phyloP scores from a whole-genome alignment of 2,113 vertebrate genomes.

The Sakesphorus luctuosus region DNA sequence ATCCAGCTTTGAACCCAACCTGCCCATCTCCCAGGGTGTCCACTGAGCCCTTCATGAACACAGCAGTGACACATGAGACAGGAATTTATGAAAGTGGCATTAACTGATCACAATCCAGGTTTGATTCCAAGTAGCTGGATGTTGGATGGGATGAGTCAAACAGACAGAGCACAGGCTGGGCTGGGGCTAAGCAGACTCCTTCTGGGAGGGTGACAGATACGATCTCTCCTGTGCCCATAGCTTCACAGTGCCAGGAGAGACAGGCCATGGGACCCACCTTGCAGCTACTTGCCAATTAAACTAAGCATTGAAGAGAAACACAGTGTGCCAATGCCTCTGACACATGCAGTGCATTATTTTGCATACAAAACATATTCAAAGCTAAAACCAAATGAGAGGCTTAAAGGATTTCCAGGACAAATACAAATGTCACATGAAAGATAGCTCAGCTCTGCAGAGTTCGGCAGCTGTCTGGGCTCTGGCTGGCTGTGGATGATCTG shows the following conservation, averaged over 20 bases:
- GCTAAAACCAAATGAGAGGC: background rate
- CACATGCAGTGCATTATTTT: background rate
- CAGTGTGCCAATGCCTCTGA: background rate
- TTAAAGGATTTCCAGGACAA: background rate
- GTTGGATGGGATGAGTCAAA: background rate
- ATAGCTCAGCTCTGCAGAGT: background rate
- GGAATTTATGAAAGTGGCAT: constrained; percentile 51
- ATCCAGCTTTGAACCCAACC: constrained; percentile 37
- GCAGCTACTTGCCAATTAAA: background rate
- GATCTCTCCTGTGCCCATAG: background rate
- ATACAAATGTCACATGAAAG: background rate
- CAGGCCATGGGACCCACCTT: background rate
- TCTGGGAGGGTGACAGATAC: background rate
- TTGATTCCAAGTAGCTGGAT: background rate
- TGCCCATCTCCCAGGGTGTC: background rate
- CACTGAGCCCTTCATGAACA: constrained; percentile 24
- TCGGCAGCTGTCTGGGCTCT: fast-evolving
- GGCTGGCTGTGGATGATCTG: background rate
- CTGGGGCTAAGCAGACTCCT: background rate
- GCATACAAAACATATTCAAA: background rate
- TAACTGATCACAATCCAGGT: background rate
- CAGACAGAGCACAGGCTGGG: background rate
- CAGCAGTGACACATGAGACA: background rate
- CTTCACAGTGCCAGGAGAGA: background rate
- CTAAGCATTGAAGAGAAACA: background rate